Evolutionary conservation across 2,888 invertebrate species (phyloP), one percentile per base, ranked within the genome.

Genomic region (Tachina grossa): DNA sequence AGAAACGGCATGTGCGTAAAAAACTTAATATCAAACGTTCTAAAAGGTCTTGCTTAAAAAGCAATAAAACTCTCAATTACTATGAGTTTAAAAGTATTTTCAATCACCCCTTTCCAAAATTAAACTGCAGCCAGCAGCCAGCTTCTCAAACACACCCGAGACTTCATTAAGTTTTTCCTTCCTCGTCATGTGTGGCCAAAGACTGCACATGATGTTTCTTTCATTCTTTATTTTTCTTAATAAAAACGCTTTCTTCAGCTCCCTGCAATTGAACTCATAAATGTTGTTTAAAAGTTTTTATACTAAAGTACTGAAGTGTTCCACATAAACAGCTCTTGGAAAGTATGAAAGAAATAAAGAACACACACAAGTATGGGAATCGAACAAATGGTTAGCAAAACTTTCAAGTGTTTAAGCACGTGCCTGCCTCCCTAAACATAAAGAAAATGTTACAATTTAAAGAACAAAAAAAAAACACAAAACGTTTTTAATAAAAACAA

Each of bases 381-480:
- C 53, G 2, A 77, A 83, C 71, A 77, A 31, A 77, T 83, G 65
- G 59, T 65, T 72, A 22, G 22, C 71, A 68, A 78, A 81, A 75
- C 63, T 72, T 69, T 72, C 76, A 87, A 87, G 87, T 87, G 71
- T 83, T 84, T 85, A 74, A 87, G 87, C 87, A 87, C 87, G 87
- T 87, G 87, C 87, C 87, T 66, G 76, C 78, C 84, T 81, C 78
- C 63, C 81, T 68, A 76, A 81, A 69, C 66, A 49, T 55, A 66
- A 84, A 83, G 65, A 61, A 76, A 80, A 69, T 86, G 69, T 65
- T 77, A 63, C 76, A 81, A 66, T 31, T 78, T 63, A 31, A 45
- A 78, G 31, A 53, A 59, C 49, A 59, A 80, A 66, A 63, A 78
- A 22, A n/a, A 76, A 66, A 53, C 51, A 78, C 41, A n/a, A 76